phyloP scores from a whole-genome alignment of 2,888 invertebrate genomes.

The Drosophila nigricruria region DNA sequence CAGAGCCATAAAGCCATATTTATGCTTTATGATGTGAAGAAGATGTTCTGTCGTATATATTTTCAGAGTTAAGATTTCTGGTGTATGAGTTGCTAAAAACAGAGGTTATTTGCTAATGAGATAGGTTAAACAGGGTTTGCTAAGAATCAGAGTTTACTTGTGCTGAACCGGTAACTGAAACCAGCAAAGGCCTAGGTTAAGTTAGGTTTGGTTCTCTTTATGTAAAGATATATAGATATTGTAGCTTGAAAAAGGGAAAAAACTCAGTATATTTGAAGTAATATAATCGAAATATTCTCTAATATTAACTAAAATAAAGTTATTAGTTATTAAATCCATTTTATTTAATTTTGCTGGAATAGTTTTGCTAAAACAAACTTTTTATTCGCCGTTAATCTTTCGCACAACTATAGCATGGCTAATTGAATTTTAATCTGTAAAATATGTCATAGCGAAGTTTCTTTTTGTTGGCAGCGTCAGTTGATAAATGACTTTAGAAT shows the following conservation, averaged over 20 bases:
- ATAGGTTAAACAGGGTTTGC: background rate
- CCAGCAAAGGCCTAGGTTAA: too few species aligned
- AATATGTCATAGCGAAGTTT: slow-evolving; percentile 50
- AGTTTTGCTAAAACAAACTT: background rate
- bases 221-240: background rate
- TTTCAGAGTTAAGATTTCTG: background rate
- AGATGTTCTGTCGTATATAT: too few species aligned
- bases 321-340: background rate
- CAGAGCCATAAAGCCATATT: slow-evolving; percentile 40
- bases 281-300: too few species aligned
- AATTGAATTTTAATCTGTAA: slow-evolving; percentile 42
- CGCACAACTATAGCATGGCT: background rate
- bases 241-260: too few species aligned
- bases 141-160: background rate
- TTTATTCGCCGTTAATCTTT: slow-evolving; percentile 43
- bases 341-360: background rate
- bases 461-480: slow-evolving; percentile 3
- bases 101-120: background rate
- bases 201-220: background rate
- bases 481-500: slow-evolving; percentile 58
- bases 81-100: background rate
- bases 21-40: slow-evolving; percentile 17
- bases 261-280: too few species aligned
- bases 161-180: too few species aligned
- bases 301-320: too few species aligned